Base-by-base conservation (phyloP, 2,113 vertebrate genomes). In the Sinocyclocheilus grahami region DNA sequence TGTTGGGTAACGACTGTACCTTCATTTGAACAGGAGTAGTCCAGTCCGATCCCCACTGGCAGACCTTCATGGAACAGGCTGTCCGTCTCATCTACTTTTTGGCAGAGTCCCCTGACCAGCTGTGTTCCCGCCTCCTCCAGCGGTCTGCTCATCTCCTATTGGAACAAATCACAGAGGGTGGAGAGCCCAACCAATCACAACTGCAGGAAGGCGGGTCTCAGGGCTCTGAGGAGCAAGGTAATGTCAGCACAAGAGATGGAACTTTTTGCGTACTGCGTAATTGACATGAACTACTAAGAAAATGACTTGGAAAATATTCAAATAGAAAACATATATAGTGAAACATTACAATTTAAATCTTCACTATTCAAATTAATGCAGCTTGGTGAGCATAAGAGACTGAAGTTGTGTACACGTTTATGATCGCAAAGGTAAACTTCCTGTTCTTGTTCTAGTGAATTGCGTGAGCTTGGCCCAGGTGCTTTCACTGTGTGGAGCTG, bases 51-150 rank as follows among this genome's bases (percentile, higher is more conserved):
- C 88, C 93, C 9, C 90, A 97, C 87, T 99, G 98, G 98, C 94
- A 98, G 89, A 96, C 97, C 42, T 99, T 99, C 90, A 97, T 97
- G 94, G 97, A 98, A 78, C 93, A 94, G 72, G 97, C 97, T 0
- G 86, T 99, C 75, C 91, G 80, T 4, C 95, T 99, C 67, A 94
- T 97, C 87, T 99, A 97, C 94, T 96, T 96, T 51, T 92, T 99
- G 88, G 96, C 97, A 4, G 98, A 99, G 91, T 96, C 96, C 5
- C 93, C 98, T 0, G 97, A 98, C 79, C 94, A 95, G 91, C 95
- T 98, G 89, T 97, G 97, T 84, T 96, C 96, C 85, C 91, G 88
- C 42, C 94, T 99, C 65, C 91, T 99, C 65, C 96, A 96, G 58
- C 81, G 84, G 65, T 96, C 97, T 84, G 89, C 95, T 92, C 95